These are phyloP conservation scores for Ormyrus pomaceus DNA, from an alignment of 2,888 invertebrate species.

Conservation along the genomic window DNA sequence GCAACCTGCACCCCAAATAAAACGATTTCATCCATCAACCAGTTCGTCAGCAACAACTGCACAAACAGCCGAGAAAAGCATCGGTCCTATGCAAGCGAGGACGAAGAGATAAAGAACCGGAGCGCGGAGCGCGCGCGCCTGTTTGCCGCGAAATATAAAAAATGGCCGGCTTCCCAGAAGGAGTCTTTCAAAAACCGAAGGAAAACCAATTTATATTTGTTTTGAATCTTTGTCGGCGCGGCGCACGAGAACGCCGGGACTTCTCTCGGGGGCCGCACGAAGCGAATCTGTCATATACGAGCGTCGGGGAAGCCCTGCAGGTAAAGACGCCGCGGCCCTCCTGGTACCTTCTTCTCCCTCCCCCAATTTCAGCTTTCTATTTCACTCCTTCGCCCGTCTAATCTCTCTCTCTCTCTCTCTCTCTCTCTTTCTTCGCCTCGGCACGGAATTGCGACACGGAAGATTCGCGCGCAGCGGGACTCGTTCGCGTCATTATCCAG, in stretches of 20 bases:
- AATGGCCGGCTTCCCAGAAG: slow-evolving; percentile 49
- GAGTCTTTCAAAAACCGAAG: slow-evolving; percentile 50
- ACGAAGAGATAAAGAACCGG: slow-evolving; percentile 6
- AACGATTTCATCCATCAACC: too few relatives aligned
- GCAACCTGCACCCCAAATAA: too few relatives aligned
- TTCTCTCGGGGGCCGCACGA: slow-evolving; percentile 7
- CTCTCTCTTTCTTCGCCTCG: background rate
- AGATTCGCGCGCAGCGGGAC: slow-evolving; percentile 44
- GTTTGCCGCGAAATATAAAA: slow-evolving; percentile 47
- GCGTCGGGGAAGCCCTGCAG: slow-evolving; percentile 23
- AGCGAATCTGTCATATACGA: slow-evolving; percentile 50
- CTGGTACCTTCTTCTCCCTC: background rate
- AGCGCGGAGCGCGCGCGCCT: background rate
- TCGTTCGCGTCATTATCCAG: slow-evolving; percentile 67
- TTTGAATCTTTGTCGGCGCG: slow-evolving; percentile 54
- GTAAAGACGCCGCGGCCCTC: slow-evolving; percentile 38
- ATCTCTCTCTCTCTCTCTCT: slow-evolving; percentile 6
- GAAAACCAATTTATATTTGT: slow-evolving; percentile 59
- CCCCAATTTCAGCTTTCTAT: slow-evolving; percentile 32
- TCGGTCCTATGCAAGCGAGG: background rate
- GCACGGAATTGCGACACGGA: background rate
- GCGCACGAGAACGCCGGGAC: slow-evolving; percentile 35
- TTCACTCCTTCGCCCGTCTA: slow-evolving; percentile 20
- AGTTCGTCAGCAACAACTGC: too few relatives aligned
- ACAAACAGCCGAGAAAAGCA: background rate